Percentiles rank a stretch among this genome's conserved stretches.
Evolutionary conservation across 2,797 vertebrate genomes (phyloP).

Genomic region (Gambusia yucatana): DNA sequence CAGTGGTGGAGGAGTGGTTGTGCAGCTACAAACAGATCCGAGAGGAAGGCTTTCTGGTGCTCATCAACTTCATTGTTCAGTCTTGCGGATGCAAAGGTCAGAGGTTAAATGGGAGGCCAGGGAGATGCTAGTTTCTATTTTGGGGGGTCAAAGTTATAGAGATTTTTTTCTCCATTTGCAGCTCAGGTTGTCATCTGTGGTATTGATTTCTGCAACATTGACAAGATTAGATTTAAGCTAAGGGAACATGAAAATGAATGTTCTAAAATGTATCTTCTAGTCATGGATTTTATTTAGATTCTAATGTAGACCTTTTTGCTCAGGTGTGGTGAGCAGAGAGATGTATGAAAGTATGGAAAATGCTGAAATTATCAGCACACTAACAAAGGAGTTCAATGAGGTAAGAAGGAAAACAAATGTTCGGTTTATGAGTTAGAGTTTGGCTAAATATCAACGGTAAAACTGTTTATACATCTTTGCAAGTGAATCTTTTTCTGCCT

Average conservation of each 20-base stretch:
- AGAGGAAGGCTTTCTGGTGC: conserved; percentile 83
- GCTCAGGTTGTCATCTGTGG: conserved; percentile 40
- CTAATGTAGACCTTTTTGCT: conserved; percentile 12
- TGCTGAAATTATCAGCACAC: conserved; percentile 86
- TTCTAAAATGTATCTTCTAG: neutral
- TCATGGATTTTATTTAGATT: neutral
- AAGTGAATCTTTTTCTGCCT: conserved; percentile 12
- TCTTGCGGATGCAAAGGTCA: conserved; percentile 92
- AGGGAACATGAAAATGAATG: conserved; percentile 8
- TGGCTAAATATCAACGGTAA: conserved; percentile 13
- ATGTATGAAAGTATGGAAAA: conserved; percentile 88
- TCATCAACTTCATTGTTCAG: conserved; percentile 89
- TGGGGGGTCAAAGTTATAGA: conserved; percentile 53
- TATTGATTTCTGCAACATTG: conserved; percentile 35
- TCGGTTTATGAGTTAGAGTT: neutral
- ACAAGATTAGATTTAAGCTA: conserved; percentile 13
- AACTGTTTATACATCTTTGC: neutral
- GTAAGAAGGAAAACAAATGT: conserved; percentile 64
- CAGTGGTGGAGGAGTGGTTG: conserved; percentile 91
- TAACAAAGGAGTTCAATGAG: conserved; percentile 90
- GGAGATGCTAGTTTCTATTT: conserved; percentile 16
- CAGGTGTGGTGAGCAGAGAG: conserved; percentile 84
- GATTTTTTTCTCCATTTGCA: conserved; percentile 60
- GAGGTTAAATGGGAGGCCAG: conserved; percentile 49
- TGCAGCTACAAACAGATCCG: conserved; percentile 86